Evolutionary conservation across 2,797 vertebrate genomes (phyloP), one percentile per base, ranked within the genome.

Genomic region (Lagocephalus sceleratus): DNA sequence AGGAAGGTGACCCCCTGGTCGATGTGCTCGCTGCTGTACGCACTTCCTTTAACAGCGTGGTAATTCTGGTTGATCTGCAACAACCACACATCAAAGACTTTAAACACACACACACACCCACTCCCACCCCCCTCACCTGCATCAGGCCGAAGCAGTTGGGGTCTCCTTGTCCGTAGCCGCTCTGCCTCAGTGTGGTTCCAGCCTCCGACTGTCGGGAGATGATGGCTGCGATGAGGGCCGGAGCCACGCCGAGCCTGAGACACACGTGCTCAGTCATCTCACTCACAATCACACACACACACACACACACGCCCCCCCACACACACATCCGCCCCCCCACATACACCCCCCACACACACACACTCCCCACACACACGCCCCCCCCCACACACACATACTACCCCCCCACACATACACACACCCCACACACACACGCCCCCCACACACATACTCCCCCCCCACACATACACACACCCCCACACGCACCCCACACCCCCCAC

Each of bases 141-240:
- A 74, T 66, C 26, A 74, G 66, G 1, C 71, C 66, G 1, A 17
- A 74, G 55, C 51, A 39, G 48, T 32, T 5, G 0, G 0, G 0
- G n/a, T n/a, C n/a, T n/a, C n/a, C n/a, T n/a, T n/a, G n/a, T n/a
- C n/a, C n/a, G n/a, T n/a, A n/a, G n/a, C n/a, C n/a, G n/a, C n/a
- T n/a, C n/a, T n/a, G n/a, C n/a, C 1, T 2, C 26, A 74, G 66
- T 0, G 0, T 0, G 2, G 0, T 5, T 35, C 71, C 66, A 2
- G 48, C 63, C 14, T 1, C 12, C 14, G 66, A 66, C 52, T 74
- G 71, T 26, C 50, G 56, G 40, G 66, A 74, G 55, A 74, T 66
- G 44, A 70, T 70, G 51, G 20, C 66, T 0, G 71, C 63, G 15
- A 70, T 60, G 7, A 70, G 21, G 19, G 48, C 62, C 0, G 66